phyloP scores from a whole-genome alignment of 2,113 vertebrate species.

The Lampris incognitus region DNA sequence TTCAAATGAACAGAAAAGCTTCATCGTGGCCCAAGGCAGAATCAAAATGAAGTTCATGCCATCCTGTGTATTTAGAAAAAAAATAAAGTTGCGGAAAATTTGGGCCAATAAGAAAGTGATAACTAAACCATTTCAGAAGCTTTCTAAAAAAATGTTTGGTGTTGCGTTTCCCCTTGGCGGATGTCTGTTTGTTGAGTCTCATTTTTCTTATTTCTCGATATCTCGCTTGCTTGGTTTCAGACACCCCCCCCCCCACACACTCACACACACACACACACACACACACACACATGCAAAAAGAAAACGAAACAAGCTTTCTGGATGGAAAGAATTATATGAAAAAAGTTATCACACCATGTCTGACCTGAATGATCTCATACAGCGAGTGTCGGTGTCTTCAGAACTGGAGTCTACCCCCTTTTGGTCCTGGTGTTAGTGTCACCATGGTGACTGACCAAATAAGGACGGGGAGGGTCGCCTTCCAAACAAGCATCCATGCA shows the following conservation, averaged over 20 bases:
- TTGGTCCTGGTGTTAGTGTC: conserved; percentile 23
- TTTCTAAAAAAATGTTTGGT: background rate
- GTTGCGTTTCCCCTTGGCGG: background rate
- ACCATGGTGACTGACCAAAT: conserved; percentile 55
- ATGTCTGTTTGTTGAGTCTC: background rate
- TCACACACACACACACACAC: background rate
- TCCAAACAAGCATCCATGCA: conserved; percentile 37
- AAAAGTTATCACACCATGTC: too few relatives aligned
- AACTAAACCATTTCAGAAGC: background rate
- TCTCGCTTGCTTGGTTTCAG: background rate
- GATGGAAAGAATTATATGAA: background rate
- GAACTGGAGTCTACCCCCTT: background rate
- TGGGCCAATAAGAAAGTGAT: background rate
- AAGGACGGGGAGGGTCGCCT: conserved; percentile 48
- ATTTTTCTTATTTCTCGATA: background rate
- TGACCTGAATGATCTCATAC: conserved; percentile 14
- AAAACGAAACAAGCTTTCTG: background rate
- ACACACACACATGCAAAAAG: background rate
- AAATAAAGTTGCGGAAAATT: background rate
- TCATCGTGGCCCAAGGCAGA: conserved; percentile 13
- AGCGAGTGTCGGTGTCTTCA: conserved; percentile 1
- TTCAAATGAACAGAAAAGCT: background rate
- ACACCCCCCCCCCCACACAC: conserved; percentile 5
- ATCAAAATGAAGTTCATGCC: background rate
- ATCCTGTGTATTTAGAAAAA: background rate